Percentiles rank a stretch among this genome's conserved stretches.
phyloP scores from a whole-genome alignment of 2,797 vertebrate genomes.

The Falco columbarius region DNA sequence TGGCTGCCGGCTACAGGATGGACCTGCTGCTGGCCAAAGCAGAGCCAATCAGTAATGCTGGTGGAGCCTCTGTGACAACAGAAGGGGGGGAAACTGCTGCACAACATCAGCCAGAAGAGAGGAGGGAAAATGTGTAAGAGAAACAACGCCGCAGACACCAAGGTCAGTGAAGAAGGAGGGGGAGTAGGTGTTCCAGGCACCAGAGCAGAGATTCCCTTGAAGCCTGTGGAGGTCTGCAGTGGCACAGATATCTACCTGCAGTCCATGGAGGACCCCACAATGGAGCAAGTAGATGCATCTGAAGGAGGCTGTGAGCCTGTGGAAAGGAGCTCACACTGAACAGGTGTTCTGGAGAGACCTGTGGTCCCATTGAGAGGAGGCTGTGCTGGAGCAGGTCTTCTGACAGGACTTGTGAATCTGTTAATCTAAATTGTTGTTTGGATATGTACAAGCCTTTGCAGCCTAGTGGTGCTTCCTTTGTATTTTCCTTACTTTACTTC shows the following conservation, averaged over 20 bases:
- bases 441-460: neutral
- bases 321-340: neutral
- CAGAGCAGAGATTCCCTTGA: neutral
- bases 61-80: neutral
- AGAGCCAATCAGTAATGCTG: neutral
- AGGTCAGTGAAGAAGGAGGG: neutral
- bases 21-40: neutral
- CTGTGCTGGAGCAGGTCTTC: neutral
- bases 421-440: neutral
- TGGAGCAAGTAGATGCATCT: neutral
- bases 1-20: neutral
- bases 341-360: no score
- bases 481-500: neutral
- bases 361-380: no score
- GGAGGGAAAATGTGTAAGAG: neutral
- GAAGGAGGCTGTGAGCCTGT: neutral
- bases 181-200: neutral
- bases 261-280: neutral
- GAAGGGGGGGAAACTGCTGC: neutral
- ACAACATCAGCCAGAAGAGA: neutral
- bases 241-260: neutral
- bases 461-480: neutral
- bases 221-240: neutral
- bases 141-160: neutral
- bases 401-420: neutral